Evolutionary conservation across 2,113 vertebrate genomes (phyloP), one percentile per base, ranked within the genome.

Genomic region (Pluvianellus socialis): DNA sequence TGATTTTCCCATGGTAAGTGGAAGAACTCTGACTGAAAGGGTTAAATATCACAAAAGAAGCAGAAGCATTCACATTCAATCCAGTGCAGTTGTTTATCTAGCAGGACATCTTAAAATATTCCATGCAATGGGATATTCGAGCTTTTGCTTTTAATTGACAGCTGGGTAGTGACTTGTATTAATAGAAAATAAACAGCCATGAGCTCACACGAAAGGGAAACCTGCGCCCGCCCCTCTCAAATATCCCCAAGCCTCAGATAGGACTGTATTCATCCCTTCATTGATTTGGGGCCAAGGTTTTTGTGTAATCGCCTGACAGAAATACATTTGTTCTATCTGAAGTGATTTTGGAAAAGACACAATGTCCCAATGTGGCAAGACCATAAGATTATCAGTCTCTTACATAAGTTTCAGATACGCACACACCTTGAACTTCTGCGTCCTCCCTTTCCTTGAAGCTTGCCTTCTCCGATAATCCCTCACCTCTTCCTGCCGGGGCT

Each of bases 401-500:
- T 82, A 77, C 59, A 55, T 93, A 76, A 94, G 49, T 80, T 92
- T 76, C 30, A 92, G 77, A 86, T 90, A 96, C 22, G 35, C 8
- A 45, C 24, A 63, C 16, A 88, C 75, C 50, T 94, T 79, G 61
- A 97, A 92, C 58, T 80, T 87, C 28, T 45, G 27, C 52, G 28
- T 94, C 61, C 68, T 73, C 80, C 86, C 32, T 93, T 89, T 76
- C 68, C 62, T 91, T 65, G 72, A 79, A n/a, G 38, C 24, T 91
- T 84, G 38, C 35, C 40, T 66, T 38, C 65, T 87, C 85, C 4
- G 9, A 73, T 84, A 66, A 45, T 58, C 55, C 63, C 44, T 81
- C 33, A 58, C 49, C 33, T 92, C 81, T 83, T 87, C 59, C 81
- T 85, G 38, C 32, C 86, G 50, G 33, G 10, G 23, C 49, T 96